Percentiles rank a stretch among this genome's conserved stretches.
Evolutionary conservation across 2,113 vertebrate species (phyloP).

Genomic region (Pelecanus crispus): DNA sequence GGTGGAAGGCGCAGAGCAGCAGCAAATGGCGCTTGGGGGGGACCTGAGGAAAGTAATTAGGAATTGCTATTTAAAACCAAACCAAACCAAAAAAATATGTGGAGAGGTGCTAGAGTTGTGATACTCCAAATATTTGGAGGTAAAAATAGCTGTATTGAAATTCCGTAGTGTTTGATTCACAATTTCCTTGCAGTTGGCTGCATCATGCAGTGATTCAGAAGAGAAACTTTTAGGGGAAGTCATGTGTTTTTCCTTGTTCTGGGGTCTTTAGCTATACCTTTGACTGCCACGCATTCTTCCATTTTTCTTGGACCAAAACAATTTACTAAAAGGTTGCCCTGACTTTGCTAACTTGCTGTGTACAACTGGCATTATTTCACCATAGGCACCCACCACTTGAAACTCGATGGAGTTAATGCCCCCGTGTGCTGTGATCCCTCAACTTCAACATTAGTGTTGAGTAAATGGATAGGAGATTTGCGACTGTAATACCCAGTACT

Average conservation of each 20-base stretch:
- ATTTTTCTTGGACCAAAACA: not conserved
- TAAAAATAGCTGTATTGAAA: not conserved
- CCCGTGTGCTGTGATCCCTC: not conserved
- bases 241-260: fast-evolving
- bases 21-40: not conserved
- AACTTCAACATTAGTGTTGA: too few relatives aligned
- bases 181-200: not conserved
- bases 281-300: not conserved
- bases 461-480: not conserved
- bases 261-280: not conserved
- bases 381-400: not conserved
- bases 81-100: not conserved
- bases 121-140: not conserved
- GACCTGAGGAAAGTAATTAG: not conserved
- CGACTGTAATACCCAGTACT: not conserved
- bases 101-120: not conserved
- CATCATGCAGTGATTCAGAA: not conserved
- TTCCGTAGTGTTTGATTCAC: not conserved
- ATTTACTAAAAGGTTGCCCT: not conserved
- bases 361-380: not conserved
- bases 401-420: not conserved
- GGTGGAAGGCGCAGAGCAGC: not conserved
- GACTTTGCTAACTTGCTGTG: not conserved
- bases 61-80: not conserved
- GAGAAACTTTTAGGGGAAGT: not conserved